Percentiles rank a stretch among this genome's conserved stretches.
Conservation (phyloP, 2,888 invertebrate genomes). For the Neuroscelio doddi region DNA sequence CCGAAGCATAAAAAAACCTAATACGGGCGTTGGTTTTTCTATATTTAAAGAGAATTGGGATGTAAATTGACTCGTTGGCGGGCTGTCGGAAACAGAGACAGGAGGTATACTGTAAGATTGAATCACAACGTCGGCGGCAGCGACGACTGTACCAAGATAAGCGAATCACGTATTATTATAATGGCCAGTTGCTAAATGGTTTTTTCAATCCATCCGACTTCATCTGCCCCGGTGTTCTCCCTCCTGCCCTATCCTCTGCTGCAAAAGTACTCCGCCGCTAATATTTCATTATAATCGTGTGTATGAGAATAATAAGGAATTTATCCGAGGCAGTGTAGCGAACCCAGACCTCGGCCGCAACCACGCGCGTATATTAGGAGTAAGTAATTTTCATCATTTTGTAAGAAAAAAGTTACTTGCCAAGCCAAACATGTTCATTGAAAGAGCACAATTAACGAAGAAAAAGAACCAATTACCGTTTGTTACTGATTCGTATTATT, state of each 20-base stretch:
- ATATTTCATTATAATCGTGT: constrained; percentile 70
- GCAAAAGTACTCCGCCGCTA: constrained; percentile 54
- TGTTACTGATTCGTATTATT: too few species aligned
- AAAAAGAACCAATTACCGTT: too few species aligned
- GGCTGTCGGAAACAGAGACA: constrained; percentile 47
- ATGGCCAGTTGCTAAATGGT: constrained; percentile 72
- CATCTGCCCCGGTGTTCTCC: constrained; percentile 40
- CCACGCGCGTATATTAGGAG: constrained; percentile 48
- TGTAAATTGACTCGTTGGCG: constrained; percentile 47
- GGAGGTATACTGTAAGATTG: constrained; percentile 43
- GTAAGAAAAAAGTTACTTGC: constrained; percentile 42
- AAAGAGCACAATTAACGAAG: too few species aligned
- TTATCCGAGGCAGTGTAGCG: constrained; percentile 59
- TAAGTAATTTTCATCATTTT: constrained; percentile 50
- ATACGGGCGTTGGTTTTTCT: constrained; percentile 16
- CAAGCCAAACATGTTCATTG: constrained; percentile 40
- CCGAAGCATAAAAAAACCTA: not conserved
- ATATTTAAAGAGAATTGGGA: constrained; percentile 46
- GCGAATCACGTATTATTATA: constrained; percentile 73
- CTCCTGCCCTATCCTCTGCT: constrained; percentile 23
- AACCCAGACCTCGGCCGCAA: constrained; percentile 41
- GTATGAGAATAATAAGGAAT: constrained; percentile 71
- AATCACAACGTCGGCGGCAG: constrained; percentile 31
- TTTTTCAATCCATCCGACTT: constrained; percentile 67
- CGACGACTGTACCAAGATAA: constrained; percentile 67